Conservation (phyloP, 2,888 invertebrate genomes). For the Leptogaster cylindrica region DNA sequence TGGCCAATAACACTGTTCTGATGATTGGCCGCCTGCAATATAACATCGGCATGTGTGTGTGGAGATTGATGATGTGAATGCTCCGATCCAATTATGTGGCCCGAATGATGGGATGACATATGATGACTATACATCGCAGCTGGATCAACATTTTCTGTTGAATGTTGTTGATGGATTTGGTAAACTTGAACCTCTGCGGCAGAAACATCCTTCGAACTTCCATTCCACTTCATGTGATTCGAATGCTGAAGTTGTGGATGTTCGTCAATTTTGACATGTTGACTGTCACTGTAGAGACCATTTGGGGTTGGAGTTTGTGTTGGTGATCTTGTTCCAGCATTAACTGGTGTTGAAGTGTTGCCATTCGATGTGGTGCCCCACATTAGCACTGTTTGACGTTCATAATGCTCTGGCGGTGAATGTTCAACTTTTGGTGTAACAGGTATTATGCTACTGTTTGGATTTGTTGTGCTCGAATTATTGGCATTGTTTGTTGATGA, state of each 20-base stretch:
- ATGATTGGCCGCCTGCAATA: conserved; percentile 47
- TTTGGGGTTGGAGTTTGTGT: conserved; percentile 60
- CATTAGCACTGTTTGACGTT: conserved; percentile 90
- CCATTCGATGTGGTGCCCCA: conserved; percentile 73
- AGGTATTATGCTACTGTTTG: conserved; percentile 46
- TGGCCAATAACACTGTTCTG: conserved; percentile 45
- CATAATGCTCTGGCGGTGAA: conserved; percentile 59
- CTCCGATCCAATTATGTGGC: conserved; percentile 26
- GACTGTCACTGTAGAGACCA: conserved; percentile 51
- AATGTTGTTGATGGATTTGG: conserved; percentile 48
- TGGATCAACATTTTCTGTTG: conserved; percentile 31
- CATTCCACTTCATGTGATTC: conserved; percentile 51
- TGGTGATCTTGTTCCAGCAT: conserved; percentile 57
- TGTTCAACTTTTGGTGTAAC: conserved; percentile 60
- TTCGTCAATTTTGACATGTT: conserved; percentile 45
- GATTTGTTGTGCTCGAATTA: conserved; percentile 36
- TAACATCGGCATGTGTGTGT: conserved; percentile 47
- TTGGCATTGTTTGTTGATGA: conserved; percentile 36
- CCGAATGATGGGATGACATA: conserved; percentile 44
- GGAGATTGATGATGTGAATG: conserved; percentile 49
- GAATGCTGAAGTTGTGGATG: conserved; percentile 33
- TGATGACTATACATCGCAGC: conserved; percentile 44
- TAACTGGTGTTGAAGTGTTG: conserved; percentile 49
- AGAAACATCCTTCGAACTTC: conserved; percentile 45
- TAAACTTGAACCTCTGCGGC: conserved; percentile 46